A percentile compares a stretch with the other conserved stretches of the same genome.
phyloP scores from a whole-genome alignment of 2,797 vertebrate species.

The Urosaurus nigricauda region DNA sequence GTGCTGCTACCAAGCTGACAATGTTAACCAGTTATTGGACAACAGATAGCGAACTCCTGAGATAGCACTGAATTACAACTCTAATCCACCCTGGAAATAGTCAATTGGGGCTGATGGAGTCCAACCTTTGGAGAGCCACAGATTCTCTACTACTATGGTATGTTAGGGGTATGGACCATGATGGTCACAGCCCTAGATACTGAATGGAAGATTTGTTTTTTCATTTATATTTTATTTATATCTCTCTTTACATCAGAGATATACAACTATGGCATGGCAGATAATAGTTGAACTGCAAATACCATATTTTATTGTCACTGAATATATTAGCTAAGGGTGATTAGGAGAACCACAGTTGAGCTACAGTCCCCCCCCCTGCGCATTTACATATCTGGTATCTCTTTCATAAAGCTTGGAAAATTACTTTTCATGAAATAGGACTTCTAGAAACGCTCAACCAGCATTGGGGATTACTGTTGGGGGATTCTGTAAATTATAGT shows the following conservation, averaged over 20 bases:
- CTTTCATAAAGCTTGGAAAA: too few relatives aligned
- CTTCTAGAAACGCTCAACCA: too few relatives aligned
- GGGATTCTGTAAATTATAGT: too few relatives aligned
- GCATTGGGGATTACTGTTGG: too few relatives aligned
- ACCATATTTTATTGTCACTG: neutral
- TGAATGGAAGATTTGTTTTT: too few relatives aligned
- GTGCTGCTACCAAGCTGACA: neutral
- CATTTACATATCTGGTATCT: too few relatives aligned
- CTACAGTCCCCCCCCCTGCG: neutral
- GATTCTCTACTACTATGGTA: neutral
- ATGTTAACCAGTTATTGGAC: neutral
- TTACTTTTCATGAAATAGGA: too few relatives aligned
- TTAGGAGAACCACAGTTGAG: neutral
- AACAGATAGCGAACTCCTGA: neutral
- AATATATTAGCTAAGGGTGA: neutral
- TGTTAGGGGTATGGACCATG: neutral
- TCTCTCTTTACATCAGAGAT: too few relatives aligned
- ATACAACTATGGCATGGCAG: neutral
- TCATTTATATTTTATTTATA: too few relatives aligned
- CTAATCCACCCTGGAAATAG: too few relatives aligned
- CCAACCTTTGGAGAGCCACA: neutral
- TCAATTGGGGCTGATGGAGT: neutral
- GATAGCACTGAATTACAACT: too few relatives aligned
- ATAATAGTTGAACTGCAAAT: neutral
- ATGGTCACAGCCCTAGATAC: too few relatives aligned